These are phyloP conservation scores for Allophyes oxyacanthae DNA, from an alignment of 2,888 invertebrate genomes.

Conservation along the genomic window DNA sequence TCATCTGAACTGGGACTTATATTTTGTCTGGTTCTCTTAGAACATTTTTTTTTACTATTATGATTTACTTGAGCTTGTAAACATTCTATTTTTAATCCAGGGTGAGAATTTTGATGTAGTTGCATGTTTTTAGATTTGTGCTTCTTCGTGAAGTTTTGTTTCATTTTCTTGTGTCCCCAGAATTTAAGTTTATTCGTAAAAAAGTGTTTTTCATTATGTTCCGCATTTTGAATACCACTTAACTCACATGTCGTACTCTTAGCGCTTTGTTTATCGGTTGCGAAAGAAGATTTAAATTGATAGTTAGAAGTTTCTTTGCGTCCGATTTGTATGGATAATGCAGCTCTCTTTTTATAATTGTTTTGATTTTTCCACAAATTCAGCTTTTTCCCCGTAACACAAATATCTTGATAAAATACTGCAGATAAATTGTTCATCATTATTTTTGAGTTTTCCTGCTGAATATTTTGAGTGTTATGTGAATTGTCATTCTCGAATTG, in stretches of 20 bases:
- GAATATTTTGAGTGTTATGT: background rate
- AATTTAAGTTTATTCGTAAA: constrained; percentile 1
- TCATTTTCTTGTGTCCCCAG: background rate
- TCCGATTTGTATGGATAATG: constrained; percentile 4
- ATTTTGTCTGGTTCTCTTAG: background rate
- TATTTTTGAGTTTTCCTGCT: background rate
- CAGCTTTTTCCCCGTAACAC: constrained; percentile 6
- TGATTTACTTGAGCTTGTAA: background rate
- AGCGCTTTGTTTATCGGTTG: background rate
- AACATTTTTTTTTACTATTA: background rate
- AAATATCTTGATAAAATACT: constrained; percentile 21
- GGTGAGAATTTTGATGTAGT: background rate
- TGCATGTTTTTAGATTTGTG: background rate
- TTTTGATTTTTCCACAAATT: constrained; percentile 2
- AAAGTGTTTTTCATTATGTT: background rate
- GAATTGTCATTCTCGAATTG: background rate
- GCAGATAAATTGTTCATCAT: constrained; percentile 9
- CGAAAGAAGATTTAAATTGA: background rate
- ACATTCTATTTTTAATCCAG: background rate
- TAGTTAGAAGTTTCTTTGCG: background rate
- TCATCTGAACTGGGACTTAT: background rate
- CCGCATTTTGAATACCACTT: background rate
- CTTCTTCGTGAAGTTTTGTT: background rate
- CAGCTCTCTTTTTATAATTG: constrained; percentile 7
- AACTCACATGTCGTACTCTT: background rate